These are phyloP conservation scores for Scaptomyza caliginosa DNA, from an alignment of 2,888 invertebrate genomes.

Conservation along the genomic window DNA sequence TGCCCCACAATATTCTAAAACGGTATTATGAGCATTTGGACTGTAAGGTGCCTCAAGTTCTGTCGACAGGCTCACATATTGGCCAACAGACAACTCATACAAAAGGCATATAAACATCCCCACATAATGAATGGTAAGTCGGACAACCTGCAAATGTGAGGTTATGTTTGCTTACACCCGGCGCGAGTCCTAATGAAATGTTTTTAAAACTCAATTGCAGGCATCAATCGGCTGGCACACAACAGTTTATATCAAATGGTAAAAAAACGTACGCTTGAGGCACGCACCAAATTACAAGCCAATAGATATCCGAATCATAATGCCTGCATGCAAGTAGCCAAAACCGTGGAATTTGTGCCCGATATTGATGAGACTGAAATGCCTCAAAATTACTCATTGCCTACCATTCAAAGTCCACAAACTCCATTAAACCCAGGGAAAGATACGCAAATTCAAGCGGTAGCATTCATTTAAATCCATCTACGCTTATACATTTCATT, in stretches of 20 bases:
- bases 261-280: constrained; percentile 81
- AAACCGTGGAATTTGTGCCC: constrained; percentile 34
- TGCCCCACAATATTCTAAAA: constrained; percentile 28
- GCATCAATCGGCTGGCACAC: constrained; percentile 58
- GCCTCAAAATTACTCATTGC: background rate
- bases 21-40: constrained; percentile 77
- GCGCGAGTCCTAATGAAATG: constrained; percentile 8
- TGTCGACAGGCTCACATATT: constrained; percentile 76
- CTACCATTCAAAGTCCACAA: background rate
- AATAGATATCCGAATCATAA: constrained; percentile 73
- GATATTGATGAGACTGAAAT: constrained; percentile 27
- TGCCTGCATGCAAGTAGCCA: constrained; percentile 59
- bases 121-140: constrained; percentile 57
- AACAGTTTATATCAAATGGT: constrained; percentile 81
- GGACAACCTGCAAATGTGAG: constrained; percentile 14
- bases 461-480: constrained; percentile 22
- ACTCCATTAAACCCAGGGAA: constrained; percentile 4
- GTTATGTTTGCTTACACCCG: constrained; percentile 35
- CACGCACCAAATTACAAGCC: constrained; percentile 78
- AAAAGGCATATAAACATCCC: constrained; percentile 32
- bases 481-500: background rate
- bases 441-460: constrained; percentile 50
- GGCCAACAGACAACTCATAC: constrained; percentile 51
- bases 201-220: constrained; percentile 41
- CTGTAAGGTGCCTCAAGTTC: constrained; percentile 66